Percentiles rank a stretch among this genome's conserved stretches.
These are phyloP conservation scores for Physeter macrocephalus DNA, from an alignment of 2,113 vertebrate genomes.

Conservation along the genomic window DNA sequence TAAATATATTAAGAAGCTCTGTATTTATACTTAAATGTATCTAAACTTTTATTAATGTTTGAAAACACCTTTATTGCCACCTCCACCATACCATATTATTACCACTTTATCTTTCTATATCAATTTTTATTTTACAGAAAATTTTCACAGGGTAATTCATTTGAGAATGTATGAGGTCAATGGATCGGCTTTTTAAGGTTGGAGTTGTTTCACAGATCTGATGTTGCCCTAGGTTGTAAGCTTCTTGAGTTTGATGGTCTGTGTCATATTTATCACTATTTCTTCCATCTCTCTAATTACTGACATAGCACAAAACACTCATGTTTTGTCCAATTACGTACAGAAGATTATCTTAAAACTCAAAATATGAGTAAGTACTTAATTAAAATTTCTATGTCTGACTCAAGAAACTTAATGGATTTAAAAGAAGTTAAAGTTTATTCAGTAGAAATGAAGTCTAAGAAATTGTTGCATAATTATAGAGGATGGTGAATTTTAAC, in stretches of 20 bases:
- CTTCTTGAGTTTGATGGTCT: not conserved
- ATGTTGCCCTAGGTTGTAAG: not conserved
- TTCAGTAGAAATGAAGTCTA: not conserved
- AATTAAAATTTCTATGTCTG: not conserved
- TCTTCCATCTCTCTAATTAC: not conserved
- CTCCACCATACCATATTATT: not conserved
- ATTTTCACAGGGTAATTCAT: not conserved
- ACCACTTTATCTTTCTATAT: not conserved
- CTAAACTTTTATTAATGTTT: conserved; percentile 17
- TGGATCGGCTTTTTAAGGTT: not conserved
- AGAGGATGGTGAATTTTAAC: conserved; percentile 1
- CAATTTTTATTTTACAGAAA: not conserved
- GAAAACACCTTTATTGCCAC: not conserved
- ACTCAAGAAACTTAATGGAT: not conserved
- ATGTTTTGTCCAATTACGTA: not conserved
- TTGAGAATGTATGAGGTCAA: not conserved
- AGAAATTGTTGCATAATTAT: not conserved
- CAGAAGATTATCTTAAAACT: conserved; percentile 4
- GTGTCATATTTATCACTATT: not conserved
- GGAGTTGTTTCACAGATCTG: not conserved
- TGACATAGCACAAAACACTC: not conserved
- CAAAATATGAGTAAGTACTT: not conserved
- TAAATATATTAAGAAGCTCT: not conserved
- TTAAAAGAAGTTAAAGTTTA: conserved; percentile 5
- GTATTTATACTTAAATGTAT: not conserved